phyloP scores from a whole-genome alignment of 2,113 vertebrate genomes.

The Arothron firmamentum region DNA sequence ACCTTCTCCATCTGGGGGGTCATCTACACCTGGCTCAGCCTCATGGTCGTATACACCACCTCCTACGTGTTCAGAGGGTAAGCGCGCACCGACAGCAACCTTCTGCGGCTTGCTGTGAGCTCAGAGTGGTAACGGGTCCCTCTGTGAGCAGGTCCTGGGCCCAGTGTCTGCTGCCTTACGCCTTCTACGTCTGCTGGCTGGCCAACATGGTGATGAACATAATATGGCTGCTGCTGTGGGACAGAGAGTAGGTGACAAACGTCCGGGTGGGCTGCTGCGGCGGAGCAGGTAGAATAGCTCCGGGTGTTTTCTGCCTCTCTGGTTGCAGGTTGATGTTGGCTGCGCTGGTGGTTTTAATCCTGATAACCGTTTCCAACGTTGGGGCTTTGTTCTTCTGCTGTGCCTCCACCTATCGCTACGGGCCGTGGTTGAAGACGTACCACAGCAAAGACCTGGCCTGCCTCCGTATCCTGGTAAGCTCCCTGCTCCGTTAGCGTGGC shows the following conservation, averaged over 20 bases:
- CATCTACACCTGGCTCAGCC: conserved; percentile 73
- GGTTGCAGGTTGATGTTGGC: conserved; percentile 70
- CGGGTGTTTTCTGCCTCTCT: conserved; percentile 1
- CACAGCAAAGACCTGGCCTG: conserved; percentile 76
- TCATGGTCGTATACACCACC: conserved; percentile 68
- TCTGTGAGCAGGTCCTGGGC: conserved; percentile 58
- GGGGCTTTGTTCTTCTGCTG: conserved; percentile 74
- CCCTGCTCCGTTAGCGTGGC: background rate
- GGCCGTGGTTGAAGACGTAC: conserved; percentile 68
- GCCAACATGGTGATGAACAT: conserved; percentile 71
- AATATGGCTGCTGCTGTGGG: conserved; percentile 76
- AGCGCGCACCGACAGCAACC: background rate
- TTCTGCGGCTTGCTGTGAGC: background rate
- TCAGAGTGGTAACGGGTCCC: background rate
- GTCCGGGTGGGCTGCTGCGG: too few relatives aligned
- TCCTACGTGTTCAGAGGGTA: conserved; percentile 71
- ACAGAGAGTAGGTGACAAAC: too few relatives aligned
- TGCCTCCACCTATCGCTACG: conserved; percentile 65
- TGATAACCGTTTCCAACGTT: conserved; percentile 68
- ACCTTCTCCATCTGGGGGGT: conserved; percentile 77
- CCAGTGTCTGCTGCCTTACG: conserved; percentile 63
- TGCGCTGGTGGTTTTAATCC: conserved; percentile 73
- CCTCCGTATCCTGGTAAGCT: conserved; percentile 72
- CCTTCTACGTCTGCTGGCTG: conserved; percentile 72
- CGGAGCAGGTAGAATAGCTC: too few relatives aligned